phyloP scores from a whole-genome alignment of 2,113 vertebrate genomes.

The Geothlypis trichas region DNA sequence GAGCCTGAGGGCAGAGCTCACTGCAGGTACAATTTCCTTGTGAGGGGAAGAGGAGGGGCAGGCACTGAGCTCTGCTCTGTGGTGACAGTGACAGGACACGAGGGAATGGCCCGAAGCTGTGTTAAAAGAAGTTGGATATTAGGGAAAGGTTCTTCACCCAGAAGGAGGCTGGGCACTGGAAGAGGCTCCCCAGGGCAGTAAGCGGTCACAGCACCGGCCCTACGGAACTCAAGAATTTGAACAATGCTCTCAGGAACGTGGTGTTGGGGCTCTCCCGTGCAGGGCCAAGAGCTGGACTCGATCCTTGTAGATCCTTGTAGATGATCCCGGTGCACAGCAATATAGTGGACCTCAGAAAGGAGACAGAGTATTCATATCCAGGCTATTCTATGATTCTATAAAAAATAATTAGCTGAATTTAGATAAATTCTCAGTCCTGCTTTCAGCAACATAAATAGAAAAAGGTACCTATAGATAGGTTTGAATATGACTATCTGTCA shows the following conservation, averaged over 20 bases:
- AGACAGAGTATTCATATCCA: too few relatives aligned
- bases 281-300: accelerated
- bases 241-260: not conserved
- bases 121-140: accelerated
- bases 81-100: not conserved
- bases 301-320: too few relatives aligned
- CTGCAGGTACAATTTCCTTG: accelerated
- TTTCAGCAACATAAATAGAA: conserved; percentile 72
- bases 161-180: not conserved
- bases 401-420: conserved; percentile 72
- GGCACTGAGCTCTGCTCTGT: not conserved
- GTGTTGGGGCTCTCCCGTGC: not conserved
- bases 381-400: not conserved
- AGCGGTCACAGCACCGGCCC: not conserved
- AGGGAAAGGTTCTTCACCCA: not conserved
- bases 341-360: too few relatives aligned
- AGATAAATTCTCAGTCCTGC: conserved; percentile 67
- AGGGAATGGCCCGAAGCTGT: not conserved
- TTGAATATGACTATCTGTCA: conserved; percentile 69
- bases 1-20: not conserved
- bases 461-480: conserved; percentile 60
- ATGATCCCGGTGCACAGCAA: too few relatives aligned
- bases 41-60: not conserved
- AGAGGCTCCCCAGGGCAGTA: not conserved
- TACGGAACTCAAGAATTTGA: not conserved